Conservation (phyloP, 1,140 invertebrate genomes). For the Sitobion miscanthi region DNA sequence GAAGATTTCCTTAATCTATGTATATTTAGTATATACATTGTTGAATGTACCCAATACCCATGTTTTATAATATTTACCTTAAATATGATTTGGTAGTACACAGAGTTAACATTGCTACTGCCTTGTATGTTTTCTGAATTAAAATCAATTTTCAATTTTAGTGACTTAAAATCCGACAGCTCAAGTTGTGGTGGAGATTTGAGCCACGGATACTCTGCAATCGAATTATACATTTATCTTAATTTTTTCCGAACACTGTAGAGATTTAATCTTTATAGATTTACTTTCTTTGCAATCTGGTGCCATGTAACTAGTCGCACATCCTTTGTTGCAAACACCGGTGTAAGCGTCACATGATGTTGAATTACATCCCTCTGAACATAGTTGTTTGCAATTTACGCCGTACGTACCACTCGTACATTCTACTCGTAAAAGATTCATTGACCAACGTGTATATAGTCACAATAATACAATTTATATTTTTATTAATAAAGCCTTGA, state of each 20-base stretch:
- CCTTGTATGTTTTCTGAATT: not conserved
- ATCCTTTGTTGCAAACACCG: not conserved
- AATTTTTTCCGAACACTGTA: not conserved
- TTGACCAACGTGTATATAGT: no score
- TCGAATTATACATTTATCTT: not conserved
- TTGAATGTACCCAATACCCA: no score
- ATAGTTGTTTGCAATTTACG: not conserved
- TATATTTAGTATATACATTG: no score
- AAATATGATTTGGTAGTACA: not conserved
- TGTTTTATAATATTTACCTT: not conserved
- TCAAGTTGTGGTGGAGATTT: not conserved
- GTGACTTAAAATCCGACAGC: not conserved
- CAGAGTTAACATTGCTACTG: not conserved
- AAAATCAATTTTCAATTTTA: not conserved
- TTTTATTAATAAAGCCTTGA: no score
- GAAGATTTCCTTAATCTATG: no score
- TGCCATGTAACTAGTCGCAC: not conserved
- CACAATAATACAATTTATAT: not conserved
- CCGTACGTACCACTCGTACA: not conserved
- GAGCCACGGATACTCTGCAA: conserved; percentile 28
- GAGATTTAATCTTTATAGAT: not conserved
- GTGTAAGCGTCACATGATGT: not conserved
- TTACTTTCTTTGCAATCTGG: conserved; percentile 22
- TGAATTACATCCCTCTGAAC: not conserved
- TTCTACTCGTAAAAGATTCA: not conserved